Conservation (phyloP, 2,888 invertebrate genomes). For the Hirtodrosophila confusa region DNA sequence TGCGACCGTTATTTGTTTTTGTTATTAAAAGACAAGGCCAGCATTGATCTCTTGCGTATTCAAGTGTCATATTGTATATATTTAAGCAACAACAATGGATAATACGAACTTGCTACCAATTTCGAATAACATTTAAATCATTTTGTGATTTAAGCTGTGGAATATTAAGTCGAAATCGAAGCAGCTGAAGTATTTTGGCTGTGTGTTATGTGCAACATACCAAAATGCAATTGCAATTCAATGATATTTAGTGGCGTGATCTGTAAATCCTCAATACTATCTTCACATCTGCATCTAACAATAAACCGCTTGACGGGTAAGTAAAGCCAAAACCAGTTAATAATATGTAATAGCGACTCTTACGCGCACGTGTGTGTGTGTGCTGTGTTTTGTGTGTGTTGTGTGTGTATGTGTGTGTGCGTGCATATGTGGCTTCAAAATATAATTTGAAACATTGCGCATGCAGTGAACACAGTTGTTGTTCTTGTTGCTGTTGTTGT, state of each 20-base stretch:
- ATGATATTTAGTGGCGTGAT: slow-evolving; percentile 16
- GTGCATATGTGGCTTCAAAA: slow-evolving; percentile 58
- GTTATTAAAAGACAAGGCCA: slow-evolving; percentile 11
- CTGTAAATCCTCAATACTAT: slow-evolving; percentile 30
- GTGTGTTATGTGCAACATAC: slow-evolving; percentile 18
- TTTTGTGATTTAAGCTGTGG: slow-evolving; percentile 40
- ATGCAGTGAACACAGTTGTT: slow-evolving; percentile 17
- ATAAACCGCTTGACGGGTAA: slow-evolving; percentile 41
- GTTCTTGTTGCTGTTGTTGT: slow-evolving; percentile 11
- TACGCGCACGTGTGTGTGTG: slow-evolving; percentile 10
- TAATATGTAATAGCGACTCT: slow-evolving; percentile 45
- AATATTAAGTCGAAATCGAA: slow-evolving; percentile 6
- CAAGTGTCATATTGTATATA: neutral
- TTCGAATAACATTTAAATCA: slow-evolving; percentile 37
- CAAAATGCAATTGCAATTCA: slow-evolving; percentile 43
- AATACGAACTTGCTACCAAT: slow-evolving; percentile 20
- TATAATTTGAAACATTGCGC: slow-evolving; percentile 55
- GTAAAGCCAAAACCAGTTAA: slow-evolving; percentile 54
- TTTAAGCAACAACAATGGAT: slow-evolving; percentile 1
- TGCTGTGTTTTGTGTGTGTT: slow-evolving; percentile 1
- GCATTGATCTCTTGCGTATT: slow-evolving; percentile 12
- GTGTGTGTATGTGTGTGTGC: slow-evolving; percentile 20
- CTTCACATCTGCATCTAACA: slow-evolving; percentile 29
- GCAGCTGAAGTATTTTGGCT: neutral
- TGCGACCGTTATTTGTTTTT: slow-evolving; percentile 45